A percentile compares a stretch with the other conserved stretches of the same genome.
Evolutionary conservation across 2,888 invertebrate species (phyloP).

Genomic region (Fragum sueziense): DNA sequence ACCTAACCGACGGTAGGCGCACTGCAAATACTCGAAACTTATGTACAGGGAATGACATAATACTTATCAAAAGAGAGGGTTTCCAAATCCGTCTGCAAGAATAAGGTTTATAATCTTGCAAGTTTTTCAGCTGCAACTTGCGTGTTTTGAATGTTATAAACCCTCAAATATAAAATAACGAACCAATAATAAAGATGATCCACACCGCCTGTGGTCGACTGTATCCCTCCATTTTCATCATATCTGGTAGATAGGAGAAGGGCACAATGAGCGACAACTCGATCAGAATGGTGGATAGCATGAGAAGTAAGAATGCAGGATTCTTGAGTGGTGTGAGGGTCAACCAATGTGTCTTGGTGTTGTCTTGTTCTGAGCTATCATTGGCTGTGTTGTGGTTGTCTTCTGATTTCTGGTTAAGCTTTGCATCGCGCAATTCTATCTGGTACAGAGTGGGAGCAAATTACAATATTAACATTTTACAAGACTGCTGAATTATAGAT

Average conservation of each 20-base stretch:
- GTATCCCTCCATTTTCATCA: constrained; percentile 35
- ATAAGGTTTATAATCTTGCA: no score
- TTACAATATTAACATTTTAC: no score
- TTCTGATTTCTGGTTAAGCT: neutral
- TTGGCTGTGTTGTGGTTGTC: neutral
- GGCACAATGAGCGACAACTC: constrained; percentile 40
- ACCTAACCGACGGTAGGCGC: no score
- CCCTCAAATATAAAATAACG: neutral
- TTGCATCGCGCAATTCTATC: neutral
- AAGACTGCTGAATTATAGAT: no score
- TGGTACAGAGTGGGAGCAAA: no score
- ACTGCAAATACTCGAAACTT: no score
- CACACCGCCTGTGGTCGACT: constrained; percentile 33
- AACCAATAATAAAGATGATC: constrained; percentile 44
- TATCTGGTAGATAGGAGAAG: constrained; percentile 41
- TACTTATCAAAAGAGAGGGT: no score
- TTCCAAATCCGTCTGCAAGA: no score
- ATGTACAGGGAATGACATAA: no score
- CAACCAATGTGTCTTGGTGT: constrained; percentile 29
- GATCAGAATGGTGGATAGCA: constrained; percentile 21
- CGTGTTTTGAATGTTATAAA: neutral
- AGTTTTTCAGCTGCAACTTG: no score
- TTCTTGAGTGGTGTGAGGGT: constrained; percentile 35
- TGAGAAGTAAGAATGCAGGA: constrained; percentile 26
- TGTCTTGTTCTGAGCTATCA: neutral